A percentile compares a stretch with the other conserved stretches of the same genome.
phyloP scores from a whole-genome alignment of 2,888 invertebrate species.

The Cheilosia vernalis region DNA sequence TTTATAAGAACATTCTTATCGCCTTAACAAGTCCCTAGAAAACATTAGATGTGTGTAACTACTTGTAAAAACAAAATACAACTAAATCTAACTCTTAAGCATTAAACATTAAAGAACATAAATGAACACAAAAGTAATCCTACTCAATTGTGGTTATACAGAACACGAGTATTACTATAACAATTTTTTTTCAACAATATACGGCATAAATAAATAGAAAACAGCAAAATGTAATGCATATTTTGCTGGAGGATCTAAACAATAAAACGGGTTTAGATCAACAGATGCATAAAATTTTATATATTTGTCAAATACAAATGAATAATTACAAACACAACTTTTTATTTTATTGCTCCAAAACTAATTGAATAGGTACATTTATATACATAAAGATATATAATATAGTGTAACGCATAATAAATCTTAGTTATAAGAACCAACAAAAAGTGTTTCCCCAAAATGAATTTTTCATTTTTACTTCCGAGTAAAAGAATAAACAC shows the following conservation, averaged over 20 bases:
- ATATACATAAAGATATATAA: conserved; percentile 29
- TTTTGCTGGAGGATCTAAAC: conserved; percentile 64
- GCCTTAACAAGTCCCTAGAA: conserved; percentile 74
- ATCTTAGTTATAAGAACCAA: conserved; percentile 28
- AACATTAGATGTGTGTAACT: conserved; percentile 67
- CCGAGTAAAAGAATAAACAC: conserved; percentile 27
- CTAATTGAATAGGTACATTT: conserved; percentile 42
- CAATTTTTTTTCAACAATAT: conserved; percentile 32
- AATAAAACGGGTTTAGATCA: conserved; percentile 1
- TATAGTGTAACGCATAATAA: conserved; percentile 51
- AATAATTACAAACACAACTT: conserved; percentile 7
- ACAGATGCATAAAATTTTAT: conserved; percentile 53
- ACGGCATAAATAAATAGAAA: conserved; percentile 42
- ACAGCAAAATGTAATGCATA: conserved; percentile 47
- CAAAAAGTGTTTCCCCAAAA: conserved; percentile 37
- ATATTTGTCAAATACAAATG: conserved; percentile 55
- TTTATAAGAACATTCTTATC: conserved; percentile 70
- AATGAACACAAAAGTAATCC: conserved; percentile 27
- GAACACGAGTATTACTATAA: background rate
- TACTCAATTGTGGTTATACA: conserved; percentile 33
- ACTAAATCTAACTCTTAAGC: conserved; percentile 49
- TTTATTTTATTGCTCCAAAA: conserved; percentile 55
- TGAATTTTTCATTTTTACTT: conserved; percentile 52
- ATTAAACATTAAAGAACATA: conserved; percentile 34
- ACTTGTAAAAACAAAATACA: conserved; percentile 62